Evolutionary conservation across 2,888 invertebrate species (phyloP).

Genomic region (Rhimphoctona megacephalus): DNA sequence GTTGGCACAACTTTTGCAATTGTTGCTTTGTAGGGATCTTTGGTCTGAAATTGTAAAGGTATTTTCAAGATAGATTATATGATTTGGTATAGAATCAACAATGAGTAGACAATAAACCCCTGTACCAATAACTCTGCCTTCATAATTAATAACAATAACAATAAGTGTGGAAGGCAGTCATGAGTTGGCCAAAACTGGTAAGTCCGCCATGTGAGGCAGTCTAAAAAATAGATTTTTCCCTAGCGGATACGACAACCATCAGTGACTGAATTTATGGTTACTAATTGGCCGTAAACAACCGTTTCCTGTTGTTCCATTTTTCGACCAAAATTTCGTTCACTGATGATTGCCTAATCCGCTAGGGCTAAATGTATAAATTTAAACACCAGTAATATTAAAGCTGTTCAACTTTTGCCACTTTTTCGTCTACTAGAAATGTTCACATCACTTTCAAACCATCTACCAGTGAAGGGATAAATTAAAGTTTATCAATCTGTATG

Average conservation of each 20-base stretch:
- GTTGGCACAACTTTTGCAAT: constrained; percentile 98
- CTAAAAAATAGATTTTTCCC: not conserved
- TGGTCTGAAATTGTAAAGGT: constrained; percentile 87
- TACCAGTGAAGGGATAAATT: not conserved
- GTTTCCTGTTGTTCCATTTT: too few relatives aligned
- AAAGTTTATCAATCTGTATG: not conserved
- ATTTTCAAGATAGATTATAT: not conserved
- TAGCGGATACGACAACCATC: too few relatives aligned
- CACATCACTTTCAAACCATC: not conserved
- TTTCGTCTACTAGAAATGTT: not conserved
- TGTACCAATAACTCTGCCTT: not conserved
- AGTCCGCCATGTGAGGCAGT: not conserved
- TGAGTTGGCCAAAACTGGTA: not conserved
- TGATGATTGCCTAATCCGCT: too few relatives aligned
- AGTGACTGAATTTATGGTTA: too few relatives aligned
- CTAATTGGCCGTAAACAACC: too few relatives aligned
- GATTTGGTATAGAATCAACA: not conserved
- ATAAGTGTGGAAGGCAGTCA: not conserved
- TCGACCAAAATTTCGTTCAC: too few relatives aligned
- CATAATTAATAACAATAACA: too few relatives aligned
- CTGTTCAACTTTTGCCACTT: too few relatives aligned
- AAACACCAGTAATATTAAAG: too few relatives aligned
- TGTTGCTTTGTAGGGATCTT: constrained; percentile 91
- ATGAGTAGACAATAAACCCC: too few relatives aligned
- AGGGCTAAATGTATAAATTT: not conserved